Base-by-base conservation (phyloP, 2,888 invertebrate species). In the Saturnia pavonia region DNA sequence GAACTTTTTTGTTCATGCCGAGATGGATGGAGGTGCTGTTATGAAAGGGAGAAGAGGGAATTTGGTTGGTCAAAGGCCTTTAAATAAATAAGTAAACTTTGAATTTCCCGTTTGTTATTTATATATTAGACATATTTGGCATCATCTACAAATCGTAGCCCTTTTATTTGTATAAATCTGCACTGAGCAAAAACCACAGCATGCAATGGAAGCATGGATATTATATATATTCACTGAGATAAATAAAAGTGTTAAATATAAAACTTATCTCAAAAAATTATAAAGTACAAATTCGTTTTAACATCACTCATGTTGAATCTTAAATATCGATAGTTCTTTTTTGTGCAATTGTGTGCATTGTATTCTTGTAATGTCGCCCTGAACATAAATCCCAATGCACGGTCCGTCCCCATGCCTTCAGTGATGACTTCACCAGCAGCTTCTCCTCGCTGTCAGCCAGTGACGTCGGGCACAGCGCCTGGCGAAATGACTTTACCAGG, bases 401-500 rank as follows among this genome's bases (percentile, higher is more conserved):
- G 88, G 85, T 87, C 85, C 85, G 84, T 83, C 80, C 85, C 84
- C 85, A 85, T 84, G 88, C 80, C 87, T 86, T 79, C 93, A 93
- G 93, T 82, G 93, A 93, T 81, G 92, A 92, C 87, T 84, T 85
- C 79, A 91, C 91, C 76, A 90, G 88, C 80, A 91, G 89, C 90
- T 91, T 88, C 85, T 88, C 92, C 27, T 90, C 92, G 72, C 80
- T 90, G 83, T 89, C 85, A 68, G 88, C 82, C 86, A 89, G 89
- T 80, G 89, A 89, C 76, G 83, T 86, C 77, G 86, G 82, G 71
- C 88, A 85, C 86, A 91, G 90, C 80, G 92, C 92, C 74, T 93
- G 93, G 93, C 90, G 88, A 81, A 89, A 87, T 77, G 93, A 94
- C 80, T 91, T 88, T 75, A 86, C 83, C 78, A 92, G 93, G 93